Evolutionary conservation across 2,797 vertebrate species (phyloP).

Genomic region (Halcyon smyrnensis): DNA sequence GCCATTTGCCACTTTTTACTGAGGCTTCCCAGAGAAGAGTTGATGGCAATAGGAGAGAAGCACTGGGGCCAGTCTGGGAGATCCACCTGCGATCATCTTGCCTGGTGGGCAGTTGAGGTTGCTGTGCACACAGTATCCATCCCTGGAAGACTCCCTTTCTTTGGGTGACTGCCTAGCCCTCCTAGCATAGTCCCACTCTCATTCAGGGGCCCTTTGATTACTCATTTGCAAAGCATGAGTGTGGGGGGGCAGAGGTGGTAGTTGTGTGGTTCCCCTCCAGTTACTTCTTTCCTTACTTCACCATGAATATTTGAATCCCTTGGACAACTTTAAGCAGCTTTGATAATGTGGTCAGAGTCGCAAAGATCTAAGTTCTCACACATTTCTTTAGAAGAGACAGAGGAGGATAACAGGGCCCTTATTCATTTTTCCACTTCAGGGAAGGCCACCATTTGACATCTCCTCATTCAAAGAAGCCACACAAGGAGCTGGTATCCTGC

Average conservation of each 20-base stretch:
- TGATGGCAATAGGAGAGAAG: neutral
- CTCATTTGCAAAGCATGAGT: neutral
- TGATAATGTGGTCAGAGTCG: neutral
- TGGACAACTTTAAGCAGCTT: neutral
- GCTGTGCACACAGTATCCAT: neutral
- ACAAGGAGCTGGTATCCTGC: neutral
- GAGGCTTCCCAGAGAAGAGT: neutral
- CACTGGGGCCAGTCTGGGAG: neutral
- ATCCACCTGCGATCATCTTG: neutral
- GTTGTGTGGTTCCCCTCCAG: neutral
- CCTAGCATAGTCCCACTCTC: fast-evolving
- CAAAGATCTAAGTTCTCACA: neutral
- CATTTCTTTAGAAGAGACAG: neutral
- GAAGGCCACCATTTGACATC: fast-evolving
- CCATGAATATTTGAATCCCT: neutral
- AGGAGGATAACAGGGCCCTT: neutral
- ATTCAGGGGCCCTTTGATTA: neutral
- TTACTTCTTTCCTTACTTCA: neutral
- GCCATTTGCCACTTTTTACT: neutral
- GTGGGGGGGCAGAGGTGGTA: neutral
- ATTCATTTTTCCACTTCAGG: neutral
- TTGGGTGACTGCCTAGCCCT: neutral
- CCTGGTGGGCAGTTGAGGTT: neutral
- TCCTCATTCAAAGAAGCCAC: neutral
- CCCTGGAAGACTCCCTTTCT: neutral